phyloP scores from a whole-genome alignment of 2,888 invertebrate genomes.

The Orthonevra nobilis region DNA sequence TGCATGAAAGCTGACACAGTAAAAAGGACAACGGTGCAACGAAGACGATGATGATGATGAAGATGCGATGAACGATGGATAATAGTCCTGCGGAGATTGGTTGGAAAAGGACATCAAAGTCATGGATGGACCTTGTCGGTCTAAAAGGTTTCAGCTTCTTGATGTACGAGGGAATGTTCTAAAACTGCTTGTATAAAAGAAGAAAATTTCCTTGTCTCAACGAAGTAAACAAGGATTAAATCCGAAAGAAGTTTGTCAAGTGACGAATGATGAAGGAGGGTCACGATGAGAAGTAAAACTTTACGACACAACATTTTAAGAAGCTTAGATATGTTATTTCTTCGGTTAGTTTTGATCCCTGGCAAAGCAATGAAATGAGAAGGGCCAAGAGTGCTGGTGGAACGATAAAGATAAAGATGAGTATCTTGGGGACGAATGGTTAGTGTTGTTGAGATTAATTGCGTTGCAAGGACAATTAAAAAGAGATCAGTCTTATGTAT shows the following conservation, averaged over 20 bases:
- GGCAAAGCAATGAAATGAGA: not conserved
- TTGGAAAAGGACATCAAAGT: constrained; percentile 52
- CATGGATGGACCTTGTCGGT: constrained; percentile 33
- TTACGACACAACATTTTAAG: constrained; percentile 59
- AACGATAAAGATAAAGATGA: not conserved
- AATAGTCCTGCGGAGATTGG: constrained; percentile 11
- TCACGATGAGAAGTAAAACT: constrained; percentile 27
- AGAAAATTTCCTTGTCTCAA: constrained; percentile 35
- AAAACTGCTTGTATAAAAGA: constrained; percentile 15
- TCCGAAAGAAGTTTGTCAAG: constrained; percentile 18
- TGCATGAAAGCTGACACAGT: too few relatives aligned
- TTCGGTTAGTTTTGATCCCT: not conserved
- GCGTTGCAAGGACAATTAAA: constrained; percentile 57
- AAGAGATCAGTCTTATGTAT: constrained; percentile 40
- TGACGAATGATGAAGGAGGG: constrained; percentile 1
- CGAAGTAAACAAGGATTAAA: constrained; percentile 40
- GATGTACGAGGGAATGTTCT: too few relatives aligned
- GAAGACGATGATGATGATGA: constrained; percentile 20
- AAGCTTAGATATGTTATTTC: constrained; percentile 52
- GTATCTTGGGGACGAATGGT: constrained; percentile 39
- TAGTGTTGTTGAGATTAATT: constrained; percentile 60
- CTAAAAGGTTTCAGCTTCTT: too few relatives aligned
- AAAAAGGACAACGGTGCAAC: not conserved
- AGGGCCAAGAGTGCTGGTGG: not conserved
- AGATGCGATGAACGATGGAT: constrained; percentile 46